These are phyloP conservation scores for Ditylenchus dipsaci DNA, from an alignment of 1,140 invertebrate genomes.

Conservation along the genomic window DNA sequence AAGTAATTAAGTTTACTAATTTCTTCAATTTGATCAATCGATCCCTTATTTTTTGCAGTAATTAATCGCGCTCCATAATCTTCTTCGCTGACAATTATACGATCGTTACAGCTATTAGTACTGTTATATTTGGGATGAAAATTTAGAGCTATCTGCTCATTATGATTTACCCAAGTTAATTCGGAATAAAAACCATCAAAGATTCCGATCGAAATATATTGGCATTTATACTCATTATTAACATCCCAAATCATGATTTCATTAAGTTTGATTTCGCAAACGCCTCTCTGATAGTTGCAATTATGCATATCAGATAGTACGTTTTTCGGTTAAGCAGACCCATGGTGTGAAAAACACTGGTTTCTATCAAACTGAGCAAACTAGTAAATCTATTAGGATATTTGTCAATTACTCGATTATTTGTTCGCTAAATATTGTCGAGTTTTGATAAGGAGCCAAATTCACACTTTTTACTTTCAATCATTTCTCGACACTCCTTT, in stretches of 20 bases:
- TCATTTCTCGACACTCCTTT: too few relatives aligned
- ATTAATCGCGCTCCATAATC: constrained; percentile 22
- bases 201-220: constrained; percentile 4
- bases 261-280: constrained; percentile 1
- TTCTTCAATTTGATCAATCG: not conserved
- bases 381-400: too few relatives aligned
- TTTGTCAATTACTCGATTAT: too few relatives aligned
- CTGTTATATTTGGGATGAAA: constrained; percentile 10
- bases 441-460: too few relatives aligned
- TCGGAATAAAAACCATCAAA: constrained; percentile 1
- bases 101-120: constrained; percentile 16
- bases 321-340: constrained; percentile 8
- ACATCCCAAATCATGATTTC: constrained; percentile 10
- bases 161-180: not conserved
- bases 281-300: not conserved
- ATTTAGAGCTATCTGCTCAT: constrained; percentile 1
- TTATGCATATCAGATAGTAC: constrained; percentile 14
- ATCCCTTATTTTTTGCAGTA: constrained; percentile 20
- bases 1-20: not conserved
- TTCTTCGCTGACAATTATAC: constrained; percentile 14
- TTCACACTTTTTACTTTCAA: too few relatives aligned
- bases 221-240: not conserved
- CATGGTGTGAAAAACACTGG: constrained; percentile 25
- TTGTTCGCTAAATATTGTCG: too few relatives aligned
- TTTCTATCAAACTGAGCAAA: constrained; percentile 13